Evolutionary conservation across 2,888 invertebrate species (phyloP), one percentile per base, ranked within the genome.

Genomic region (Agrochola litura): DNA sequence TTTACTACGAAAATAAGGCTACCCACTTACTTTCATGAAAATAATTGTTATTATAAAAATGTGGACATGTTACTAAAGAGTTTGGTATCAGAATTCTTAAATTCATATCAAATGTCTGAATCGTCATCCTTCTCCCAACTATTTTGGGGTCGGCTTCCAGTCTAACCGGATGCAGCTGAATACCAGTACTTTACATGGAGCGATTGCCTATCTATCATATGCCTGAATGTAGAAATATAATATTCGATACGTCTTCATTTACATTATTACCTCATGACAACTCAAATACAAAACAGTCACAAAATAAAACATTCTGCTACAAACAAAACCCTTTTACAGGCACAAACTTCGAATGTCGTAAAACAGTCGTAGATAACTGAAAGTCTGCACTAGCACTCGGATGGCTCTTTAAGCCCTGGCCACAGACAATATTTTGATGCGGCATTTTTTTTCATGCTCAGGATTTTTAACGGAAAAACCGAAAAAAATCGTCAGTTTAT

Each of bases 371-470:
- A 80, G 76, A 81, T 80, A 85, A 81, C 70, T 87, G 86, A 85
- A 86, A 89, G 81, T 79, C 76, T 82, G 77, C 85, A 82, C 76
- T 56, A 60, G 64, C 83, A 82, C 86, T 86, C 82, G 72, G 70
- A 66, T 75, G 84, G 81, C 82, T 84, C 82, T 80, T 84, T 12
- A 52, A 52, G 6, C 19, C 16, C 12, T 6, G 16, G 49, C 16
- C 16, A 49, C 49, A 6, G 16, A 1, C 52, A 6, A 52, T 52
- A 19, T 19, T 52, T 52, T 19, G 5, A 19, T 6, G n/a, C n/a
- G 4, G 22, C 6, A 12, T n/a, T 58, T 37, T 58, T 6, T 14
- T 1, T 25, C n/a, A 6, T 10, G 12, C n/a, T 12, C 5, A 14
- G 58, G 14, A 25, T 58, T 58, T 25, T 14, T n/a, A 58, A 58